Evolutionary conservation across 2,113 vertebrate species (phyloP).

Genomic region (Xenopus laevis): DNA sequence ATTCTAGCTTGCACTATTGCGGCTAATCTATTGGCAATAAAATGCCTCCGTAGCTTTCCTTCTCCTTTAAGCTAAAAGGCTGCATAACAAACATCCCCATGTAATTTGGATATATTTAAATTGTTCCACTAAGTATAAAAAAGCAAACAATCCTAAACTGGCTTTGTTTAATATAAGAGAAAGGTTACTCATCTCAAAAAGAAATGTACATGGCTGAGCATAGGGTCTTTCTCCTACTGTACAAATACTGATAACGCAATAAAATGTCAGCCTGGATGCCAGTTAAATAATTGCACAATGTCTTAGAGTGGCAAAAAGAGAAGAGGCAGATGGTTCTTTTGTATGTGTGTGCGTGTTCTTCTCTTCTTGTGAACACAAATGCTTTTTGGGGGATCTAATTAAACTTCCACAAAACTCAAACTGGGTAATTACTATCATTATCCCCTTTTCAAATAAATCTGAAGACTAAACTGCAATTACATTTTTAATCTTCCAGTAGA

Average conservation of each 20-base stretch:
- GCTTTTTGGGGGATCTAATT: slow-evolving; percentile 80
- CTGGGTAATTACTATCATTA: slow-evolving; percentile 85
- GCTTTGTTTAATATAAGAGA: neutral
- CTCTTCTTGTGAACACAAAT: slow-evolving; percentile 73
- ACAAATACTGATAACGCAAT: slow-evolving; percentile 56
- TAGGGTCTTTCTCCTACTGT: slow-evolving; percentile 58
- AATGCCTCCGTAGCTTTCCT: too few species aligned
- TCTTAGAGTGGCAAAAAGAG: slow-evolving; percentile 72
- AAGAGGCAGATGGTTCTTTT: slow-evolving; percentile 78
- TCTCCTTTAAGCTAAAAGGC: too few species aligned
- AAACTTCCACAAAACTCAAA: slow-evolving; percentile 80
- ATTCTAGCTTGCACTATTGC: too few species aligned
- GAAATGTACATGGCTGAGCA: slow-evolving; percentile 1
- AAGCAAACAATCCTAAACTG: too few species aligned
- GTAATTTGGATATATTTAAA: too few species aligned
- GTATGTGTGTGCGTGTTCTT: slow-evolving; percentile 68
- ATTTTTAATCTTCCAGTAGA: slow-evolving; percentile 69
- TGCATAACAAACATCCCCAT: too few species aligned
- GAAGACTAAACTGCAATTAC: slow-evolving; percentile 82
- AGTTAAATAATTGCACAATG: slow-evolving; percentile 75
- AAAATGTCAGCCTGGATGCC: slow-evolving; percentile 74
- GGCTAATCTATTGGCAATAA: too few species aligned
- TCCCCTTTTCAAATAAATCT: slow-evolving; percentile 81
- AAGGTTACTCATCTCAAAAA: neutral
- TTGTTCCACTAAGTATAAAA: too few species aligned